Percentiles rank a stretch among this genome's conserved stretches.
phyloP scores from a whole-genome alignment of 2,888 invertebrate species.

The Xestia c-nigrum region DNA sequence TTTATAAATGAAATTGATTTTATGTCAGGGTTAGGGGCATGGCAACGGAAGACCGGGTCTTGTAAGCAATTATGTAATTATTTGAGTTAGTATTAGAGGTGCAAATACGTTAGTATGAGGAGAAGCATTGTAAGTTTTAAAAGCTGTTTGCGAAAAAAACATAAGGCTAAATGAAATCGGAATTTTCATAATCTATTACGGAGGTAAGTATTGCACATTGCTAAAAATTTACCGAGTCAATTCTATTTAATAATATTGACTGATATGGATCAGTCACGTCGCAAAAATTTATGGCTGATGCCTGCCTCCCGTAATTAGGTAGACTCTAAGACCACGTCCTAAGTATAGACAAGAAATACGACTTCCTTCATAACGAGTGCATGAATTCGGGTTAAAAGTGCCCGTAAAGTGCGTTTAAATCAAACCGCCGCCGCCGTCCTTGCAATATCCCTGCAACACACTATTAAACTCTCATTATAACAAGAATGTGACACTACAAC shows the following conservation, averaged over 20 bases:
- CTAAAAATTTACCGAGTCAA: background rate
- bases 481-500: conserved; percentile 66
- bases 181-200: background rate
- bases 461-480: conserved; percentile 55
- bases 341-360: conserved; percentile 32
- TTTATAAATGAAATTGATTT: conserved; percentile 57
- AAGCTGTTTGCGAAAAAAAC: background rate
- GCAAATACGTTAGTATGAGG: background rate
- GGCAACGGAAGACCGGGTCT: conserved; percentile 30
- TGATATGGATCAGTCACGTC: background rate
- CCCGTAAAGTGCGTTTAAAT: conserved; percentile 30
- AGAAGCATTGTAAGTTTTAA: background rate
- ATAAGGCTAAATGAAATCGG: too few relatives aligned
- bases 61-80: conserved; percentile 10
- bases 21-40: conserved; percentile 50
- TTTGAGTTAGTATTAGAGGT: background rate
- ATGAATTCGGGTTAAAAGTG: conserved; percentile 38
- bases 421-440: conserved; percentile 37
- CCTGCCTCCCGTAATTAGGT: background rate
- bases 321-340: background rate
- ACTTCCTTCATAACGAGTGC: conserved; percentile 28
- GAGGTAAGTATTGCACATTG: too few relatives aligned
- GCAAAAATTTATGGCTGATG: background rate
- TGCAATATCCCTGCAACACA: conserved; percentile 45
- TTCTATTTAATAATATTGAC: background rate